Percentiles rank a stretch among this genome's conserved stretches.
Evolutionary conservation across 2,797 vertebrate species (phyloP).

Genomic region (Malacoctenus gilli): DNA sequence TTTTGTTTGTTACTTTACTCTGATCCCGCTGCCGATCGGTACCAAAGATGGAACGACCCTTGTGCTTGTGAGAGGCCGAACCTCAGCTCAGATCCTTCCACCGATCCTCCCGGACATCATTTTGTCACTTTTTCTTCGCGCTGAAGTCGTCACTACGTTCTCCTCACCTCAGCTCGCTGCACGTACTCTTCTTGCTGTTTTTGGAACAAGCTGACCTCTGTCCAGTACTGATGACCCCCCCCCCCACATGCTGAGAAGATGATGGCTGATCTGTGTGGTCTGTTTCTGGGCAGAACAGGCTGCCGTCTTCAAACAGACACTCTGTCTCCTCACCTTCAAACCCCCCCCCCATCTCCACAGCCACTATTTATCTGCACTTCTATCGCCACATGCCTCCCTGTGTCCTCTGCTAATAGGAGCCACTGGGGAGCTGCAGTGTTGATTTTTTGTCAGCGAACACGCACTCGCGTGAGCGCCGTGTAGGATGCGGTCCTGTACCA

Average conservation of each 20-base stretch:
- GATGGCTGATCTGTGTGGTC: conserved; percentile 50
- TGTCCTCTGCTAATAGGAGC: conserved; percentile 4
- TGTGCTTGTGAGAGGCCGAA: no score
- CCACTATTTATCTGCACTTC: conserved; percentile 23
- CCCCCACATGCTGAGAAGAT: conserved; percentile 40
- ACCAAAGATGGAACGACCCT: no score
- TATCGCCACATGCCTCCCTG: conserved; percentile 8
- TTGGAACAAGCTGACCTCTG: conserved; percentile 53
- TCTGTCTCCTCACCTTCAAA: conserved; percentile 45
- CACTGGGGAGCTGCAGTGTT: conserved; percentile 10
- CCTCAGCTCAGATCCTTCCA: no score
- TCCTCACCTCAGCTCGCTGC: conserved; percentile 10
- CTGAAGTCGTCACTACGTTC: not conserved
- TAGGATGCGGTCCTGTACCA: conserved; percentile 15
- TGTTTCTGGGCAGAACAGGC: conserved; percentile 49
- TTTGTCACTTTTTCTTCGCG: no score
- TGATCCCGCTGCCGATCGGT: no score
- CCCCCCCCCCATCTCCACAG: conserved; percentile 32
- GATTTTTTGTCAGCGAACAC: no score
- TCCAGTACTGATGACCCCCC: conserved; percentile 45
- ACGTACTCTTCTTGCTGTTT: conserved; percentile 34
- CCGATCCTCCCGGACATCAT: no score
- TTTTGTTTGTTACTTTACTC: no score
- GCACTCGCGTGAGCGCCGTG: not conserved
- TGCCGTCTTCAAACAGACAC: conserved; percentile 55